These are phyloP conservation scores for Caenorhabditis zanzibari DNA, from an alignment of 2,888 invertebrate genomes.

Conservation along the genomic window DNA sequence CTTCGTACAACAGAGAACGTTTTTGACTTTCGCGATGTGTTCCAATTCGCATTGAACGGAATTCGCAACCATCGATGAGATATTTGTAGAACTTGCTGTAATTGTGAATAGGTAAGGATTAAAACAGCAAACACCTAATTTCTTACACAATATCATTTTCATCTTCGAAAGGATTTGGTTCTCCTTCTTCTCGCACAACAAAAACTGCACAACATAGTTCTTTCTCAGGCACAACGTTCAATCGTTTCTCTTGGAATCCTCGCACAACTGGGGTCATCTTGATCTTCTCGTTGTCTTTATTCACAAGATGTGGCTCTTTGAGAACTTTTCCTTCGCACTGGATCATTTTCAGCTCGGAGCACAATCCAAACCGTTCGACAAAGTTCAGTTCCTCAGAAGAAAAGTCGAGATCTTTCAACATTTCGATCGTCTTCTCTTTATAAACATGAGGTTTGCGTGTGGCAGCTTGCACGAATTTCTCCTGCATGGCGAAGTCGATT, in stretches of 20 bases:
- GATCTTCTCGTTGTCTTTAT: conserved; percentile 37
- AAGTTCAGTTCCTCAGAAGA: conserved; percentile 35
- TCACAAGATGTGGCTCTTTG: conserved; percentile 55
- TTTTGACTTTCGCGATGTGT: not conserved
- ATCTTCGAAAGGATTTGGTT: not conserved
- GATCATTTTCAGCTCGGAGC: conserved; percentile 53
- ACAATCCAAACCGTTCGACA: conserved; percentile 29
- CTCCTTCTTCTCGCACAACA: not conserved
- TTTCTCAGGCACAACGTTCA: conserved; percentile 57
- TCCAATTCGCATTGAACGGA: conserved; percentile 36
- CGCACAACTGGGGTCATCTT: conserved; percentile 43
- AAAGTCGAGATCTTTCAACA: conserved; percentile 54
- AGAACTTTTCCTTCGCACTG: conserved; percentile 53
- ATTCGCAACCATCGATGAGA: conserved; percentile 34
- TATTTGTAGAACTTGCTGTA: conserved; percentile 34
- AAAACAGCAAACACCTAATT: not conserved
- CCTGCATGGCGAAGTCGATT: conserved; percentile 47
- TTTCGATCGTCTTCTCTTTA: conserved; percentile 37
- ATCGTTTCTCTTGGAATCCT: conserved; percentile 47
- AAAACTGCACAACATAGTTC: conserved; percentile 46
- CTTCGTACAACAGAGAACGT: conserved; percentile 18
- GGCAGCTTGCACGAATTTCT: conserved; percentile 30
- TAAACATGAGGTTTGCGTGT: conserved; percentile 51
- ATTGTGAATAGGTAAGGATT: not conserved
- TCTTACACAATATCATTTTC: conserved; percentile 9